Percentiles rank a stretch among this genome's conserved stretches.
Evolutionary conservation across 2,888 invertebrate genomes (phyloP).

Genomic region (Andrena camellia): DNA sequence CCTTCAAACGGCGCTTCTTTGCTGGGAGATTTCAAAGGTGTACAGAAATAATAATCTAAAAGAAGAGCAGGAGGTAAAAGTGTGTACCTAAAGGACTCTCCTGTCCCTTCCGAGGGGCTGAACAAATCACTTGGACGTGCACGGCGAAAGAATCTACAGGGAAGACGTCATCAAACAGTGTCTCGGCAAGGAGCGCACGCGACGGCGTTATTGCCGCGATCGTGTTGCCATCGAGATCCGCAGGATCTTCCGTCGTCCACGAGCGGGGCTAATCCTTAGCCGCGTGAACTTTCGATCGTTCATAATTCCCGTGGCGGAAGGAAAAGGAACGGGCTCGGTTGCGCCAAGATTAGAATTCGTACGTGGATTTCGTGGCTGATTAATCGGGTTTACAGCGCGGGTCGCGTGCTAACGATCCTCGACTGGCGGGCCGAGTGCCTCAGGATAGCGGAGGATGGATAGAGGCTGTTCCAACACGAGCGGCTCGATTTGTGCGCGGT

Average conservation of each 20-base stretch:
- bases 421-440: not conserved
- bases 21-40: too few relatives aligned
- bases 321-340: not conserved
- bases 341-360: not conserved
- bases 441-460: not conserved
- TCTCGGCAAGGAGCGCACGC: not conserved
- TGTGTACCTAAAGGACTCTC: not conserved
- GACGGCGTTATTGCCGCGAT: not conserved
- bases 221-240: conserved; percentile 46
- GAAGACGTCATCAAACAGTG: conserved; percentile 22
- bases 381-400: not conserved
- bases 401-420: not conserved
- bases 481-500: not conserved
- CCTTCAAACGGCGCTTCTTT: too few relatives aligned
- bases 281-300: not conserved
- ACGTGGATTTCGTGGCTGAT: not conserved
- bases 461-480: not conserved
- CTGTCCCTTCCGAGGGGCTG: not conserved
- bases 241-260: conserved; percentile 26
- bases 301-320: not conserved
- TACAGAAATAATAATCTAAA: too few relatives aligned
- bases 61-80: not conserved
- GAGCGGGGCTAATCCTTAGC: conserved; percentile 5
- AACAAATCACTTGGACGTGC: conserved; percentile 12
- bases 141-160: not conserved